These are phyloP conservation scores for Lithophane leautieri DNA, from an alignment of 2,888 invertebrate genomes.

Conservation along the genomic window DNA sequence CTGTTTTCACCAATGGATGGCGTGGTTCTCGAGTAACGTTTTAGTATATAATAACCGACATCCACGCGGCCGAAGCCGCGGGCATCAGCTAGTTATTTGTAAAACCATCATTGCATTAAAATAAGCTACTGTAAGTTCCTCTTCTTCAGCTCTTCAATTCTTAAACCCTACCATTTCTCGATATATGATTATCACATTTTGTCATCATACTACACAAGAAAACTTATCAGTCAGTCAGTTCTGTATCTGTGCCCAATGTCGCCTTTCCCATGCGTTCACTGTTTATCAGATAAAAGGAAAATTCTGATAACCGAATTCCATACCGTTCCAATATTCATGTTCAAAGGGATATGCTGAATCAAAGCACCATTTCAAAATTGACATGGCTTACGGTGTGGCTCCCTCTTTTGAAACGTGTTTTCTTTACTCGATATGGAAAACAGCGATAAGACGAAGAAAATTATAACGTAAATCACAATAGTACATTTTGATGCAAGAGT, in stretches of 20 bases:
- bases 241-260: background rate
- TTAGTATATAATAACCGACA: too few relatives aligned
- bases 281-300: slow-evolving; percentile 13
- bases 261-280: slow-evolving; percentile 10
- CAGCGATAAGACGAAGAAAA: slow-evolving; percentile 18
- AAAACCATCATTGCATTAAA: background rate
- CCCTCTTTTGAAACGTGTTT: background rate
- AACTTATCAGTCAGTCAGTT: background rate
- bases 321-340: background rate
- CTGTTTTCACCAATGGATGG: too few relatives aligned
- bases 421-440: slow-evolving; percentile 1
- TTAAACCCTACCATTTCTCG: background rate
- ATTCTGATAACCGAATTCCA: background rate
- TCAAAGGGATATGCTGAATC: background rate
- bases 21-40: too few relatives aligned
- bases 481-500: background rate
- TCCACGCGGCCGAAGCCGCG: too few relatives aligned
- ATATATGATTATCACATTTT: too few relatives aligned
- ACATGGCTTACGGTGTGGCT: background rate
- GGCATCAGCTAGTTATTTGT: too few relatives aligned
- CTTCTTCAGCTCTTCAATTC: background rate
- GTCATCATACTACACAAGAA: background rate
- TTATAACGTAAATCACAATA: background rate
- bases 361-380: background rate
- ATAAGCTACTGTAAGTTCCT: background rate